Percentiles rank a stretch among this genome's conserved stretches.
Evolutionary conservation across 2,888 invertebrate genomes (phyloP).

Genomic region (Nemotelus nigrinus): DNA sequence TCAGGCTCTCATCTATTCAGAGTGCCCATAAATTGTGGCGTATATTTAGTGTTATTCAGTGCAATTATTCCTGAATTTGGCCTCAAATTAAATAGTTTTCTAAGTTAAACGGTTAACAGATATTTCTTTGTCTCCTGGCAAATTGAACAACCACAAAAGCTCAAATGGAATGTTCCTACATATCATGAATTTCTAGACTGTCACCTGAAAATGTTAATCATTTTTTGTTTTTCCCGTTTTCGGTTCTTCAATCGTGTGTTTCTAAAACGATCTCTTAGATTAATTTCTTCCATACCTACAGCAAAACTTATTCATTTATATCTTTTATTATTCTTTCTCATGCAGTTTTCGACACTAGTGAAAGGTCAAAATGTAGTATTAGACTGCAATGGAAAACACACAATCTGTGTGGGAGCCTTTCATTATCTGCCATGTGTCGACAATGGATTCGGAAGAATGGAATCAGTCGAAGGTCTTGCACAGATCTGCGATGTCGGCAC

Average conservation of each 20-base stretch:
- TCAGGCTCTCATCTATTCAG: too few species aligned
- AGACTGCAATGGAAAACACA: conserved; percentile 58
- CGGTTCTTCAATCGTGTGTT: too few species aligned
- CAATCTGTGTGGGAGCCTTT: conserved; percentile 60
- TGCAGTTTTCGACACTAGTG: conserved; percentile 57
- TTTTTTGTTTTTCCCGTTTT: not conserved
- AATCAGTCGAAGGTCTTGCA: conserved; percentile 53
- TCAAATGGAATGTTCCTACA: too few species aligned
- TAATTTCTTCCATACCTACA: conserved; percentile 30
- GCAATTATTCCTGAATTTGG: too few species aligned
- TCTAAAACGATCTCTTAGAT: not conserved
- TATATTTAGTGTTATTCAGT: too few species aligned
- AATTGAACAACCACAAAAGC: too few species aligned
- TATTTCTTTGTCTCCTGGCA: too few species aligned
- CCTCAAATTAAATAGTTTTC: too few species aligned
- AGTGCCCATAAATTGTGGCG: too few species aligned
- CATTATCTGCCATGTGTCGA: conserved; percentile 56
- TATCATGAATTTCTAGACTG: too few species aligned
- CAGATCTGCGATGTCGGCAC: conserved; percentile 55
- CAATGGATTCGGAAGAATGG: conserved; percentile 52
- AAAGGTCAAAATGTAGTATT: conserved; percentile 53
- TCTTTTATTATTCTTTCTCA: conserved; percentile 14
- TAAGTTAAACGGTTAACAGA: too few species aligned
- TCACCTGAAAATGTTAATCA: not conserved
- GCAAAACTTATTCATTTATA: not conserved